Percentiles rank a stretch among this genome's conserved stretches.
phyloP scores from a whole-genome alignment of 2,113 vertebrate genomes.

The Megaceryle maxima region DNA sequence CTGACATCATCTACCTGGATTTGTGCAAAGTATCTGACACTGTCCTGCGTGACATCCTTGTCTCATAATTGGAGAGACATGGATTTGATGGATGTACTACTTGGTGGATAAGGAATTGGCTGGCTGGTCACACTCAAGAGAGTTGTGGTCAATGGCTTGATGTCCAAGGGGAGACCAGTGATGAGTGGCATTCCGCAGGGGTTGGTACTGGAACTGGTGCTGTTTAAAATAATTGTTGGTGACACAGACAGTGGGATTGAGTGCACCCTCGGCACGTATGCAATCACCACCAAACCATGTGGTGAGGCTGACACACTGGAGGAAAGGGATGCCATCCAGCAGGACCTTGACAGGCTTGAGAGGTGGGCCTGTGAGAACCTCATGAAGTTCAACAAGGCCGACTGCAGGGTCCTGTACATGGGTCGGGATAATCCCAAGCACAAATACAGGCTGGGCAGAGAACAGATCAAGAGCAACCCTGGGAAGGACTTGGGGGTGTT shows the following conservation, averaged over 20 bases:
- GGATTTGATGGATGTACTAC: no score
- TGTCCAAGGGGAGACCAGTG: not conserved
- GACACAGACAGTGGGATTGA: no score
- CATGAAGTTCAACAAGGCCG: not conserved
- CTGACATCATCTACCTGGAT: not conserved
- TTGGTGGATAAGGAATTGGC: not conserved
- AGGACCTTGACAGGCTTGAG: not conserved
- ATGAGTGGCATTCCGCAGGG: no score
- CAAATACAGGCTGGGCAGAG: no score
- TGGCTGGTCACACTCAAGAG: not conserved
- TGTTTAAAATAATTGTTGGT: no score
- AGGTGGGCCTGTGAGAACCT: not conserved
- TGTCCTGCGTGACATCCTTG: not conserved
- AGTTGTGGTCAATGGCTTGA: not conserved
- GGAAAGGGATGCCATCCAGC: no score
- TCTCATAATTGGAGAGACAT: no score
- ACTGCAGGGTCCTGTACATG: no score
- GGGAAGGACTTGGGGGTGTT: no score
- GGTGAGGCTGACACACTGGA: not conserved
- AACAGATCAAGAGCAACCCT: no score
- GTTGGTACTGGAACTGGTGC: no score
- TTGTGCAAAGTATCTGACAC: not conserved
- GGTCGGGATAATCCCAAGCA: no score
- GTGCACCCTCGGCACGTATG: not conserved
- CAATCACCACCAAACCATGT: not conserved